phyloP scores from a whole-genome alignment of 2,797 vertebrate genomes.

The Huso huso region DNA sequence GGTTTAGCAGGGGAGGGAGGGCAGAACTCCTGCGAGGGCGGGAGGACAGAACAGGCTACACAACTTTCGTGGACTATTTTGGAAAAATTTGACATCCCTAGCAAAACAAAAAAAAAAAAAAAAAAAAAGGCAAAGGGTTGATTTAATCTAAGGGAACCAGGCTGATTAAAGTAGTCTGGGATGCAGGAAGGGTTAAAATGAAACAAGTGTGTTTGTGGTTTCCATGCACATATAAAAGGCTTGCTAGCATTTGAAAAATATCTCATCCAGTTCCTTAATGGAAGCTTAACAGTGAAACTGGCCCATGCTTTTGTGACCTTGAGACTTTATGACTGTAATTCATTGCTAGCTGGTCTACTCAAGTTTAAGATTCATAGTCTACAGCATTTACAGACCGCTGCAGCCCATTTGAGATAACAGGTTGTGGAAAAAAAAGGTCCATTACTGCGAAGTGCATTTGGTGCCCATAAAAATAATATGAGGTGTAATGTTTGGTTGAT shows the following conservation, averaged over 20 bases:
- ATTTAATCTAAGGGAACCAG: too few species aligned
- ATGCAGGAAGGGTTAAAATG: too few species aligned
- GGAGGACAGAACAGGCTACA: too few species aligned
- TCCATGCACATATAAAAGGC: too few species aligned
- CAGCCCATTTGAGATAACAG: constrained; percentile 42
- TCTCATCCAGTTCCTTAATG: not conserved
- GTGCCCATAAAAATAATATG: constrained; percentile 19
- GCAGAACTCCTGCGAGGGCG: too few species aligned
- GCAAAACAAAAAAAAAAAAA: too few species aligned
- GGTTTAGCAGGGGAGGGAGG: too few species aligned
- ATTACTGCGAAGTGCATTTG: constrained; percentile 16
- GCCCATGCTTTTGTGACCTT: constrained; percentile 39
- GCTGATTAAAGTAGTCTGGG: too few species aligned
- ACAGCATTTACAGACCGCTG: constrained; percentile 42
- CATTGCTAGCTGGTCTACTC: constrained; percentile 40
- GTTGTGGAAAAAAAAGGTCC: constrained; percentile 11
- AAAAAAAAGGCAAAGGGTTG: too few species aligned
- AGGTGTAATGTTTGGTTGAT: constrained; percentile 12
- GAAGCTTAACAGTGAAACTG: not conserved
- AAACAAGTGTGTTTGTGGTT: too few species aligned
- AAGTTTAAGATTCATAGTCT: constrained; percentile 47
- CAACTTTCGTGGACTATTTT: too few species aligned
- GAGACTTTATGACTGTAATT: constrained; percentile 40
- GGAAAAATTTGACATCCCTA: too few species aligned
- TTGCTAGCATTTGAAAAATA: not conserved